Conservation (phyloP, 1,140 invertebrate genomes). For the Papilio machaon region DNA sequence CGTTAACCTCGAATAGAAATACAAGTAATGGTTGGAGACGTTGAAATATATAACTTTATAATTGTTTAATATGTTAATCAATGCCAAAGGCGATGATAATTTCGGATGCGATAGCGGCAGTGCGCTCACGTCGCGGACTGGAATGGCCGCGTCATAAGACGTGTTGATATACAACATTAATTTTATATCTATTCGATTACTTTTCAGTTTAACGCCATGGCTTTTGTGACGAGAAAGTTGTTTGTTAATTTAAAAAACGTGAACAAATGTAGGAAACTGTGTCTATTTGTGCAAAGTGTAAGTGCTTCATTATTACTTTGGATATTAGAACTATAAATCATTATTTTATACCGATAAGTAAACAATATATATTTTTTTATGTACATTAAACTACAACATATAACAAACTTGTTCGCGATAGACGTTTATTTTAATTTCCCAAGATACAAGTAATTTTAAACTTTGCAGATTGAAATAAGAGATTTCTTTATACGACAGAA, state of each 20-base stretch:
- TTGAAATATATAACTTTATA: constrained; percentile 53
- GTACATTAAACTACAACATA: no score
- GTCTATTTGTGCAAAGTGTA: constrained; percentile 54
- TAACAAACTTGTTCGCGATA: no score
- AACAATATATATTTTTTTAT: neutral
- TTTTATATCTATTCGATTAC: constrained; percentile 43
- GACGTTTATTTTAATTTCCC: no score
- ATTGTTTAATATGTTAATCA: constrained; percentile 67
- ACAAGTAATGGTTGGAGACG: constrained; percentile 47
- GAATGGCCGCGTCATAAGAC: constrained; percentile 43
- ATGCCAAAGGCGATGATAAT: constrained; percentile 60
- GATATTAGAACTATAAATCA: constrained; percentile 14
- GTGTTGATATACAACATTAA: constrained; percentile 30
- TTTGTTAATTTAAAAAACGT: constrained; percentile 55
- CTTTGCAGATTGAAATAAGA: neutral
- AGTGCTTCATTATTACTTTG: constrained; percentile 47
- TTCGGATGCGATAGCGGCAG: constrained; percentile 60
- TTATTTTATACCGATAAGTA: neutral
- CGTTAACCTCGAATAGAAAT: constrained; percentile 46
- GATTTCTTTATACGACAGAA: neutral
- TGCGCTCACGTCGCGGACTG: constrained; percentile 47
- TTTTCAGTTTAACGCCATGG: constrained; percentile 53
- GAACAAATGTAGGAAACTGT: constrained; percentile 53
- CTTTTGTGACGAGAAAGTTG: constrained; percentile 61
- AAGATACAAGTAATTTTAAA: no score